These are phyloP conservation scores for Ciconia boyciana DNA, from an alignment of 2,113 vertebrate genomes.

Conservation along the genomic window DNA sequence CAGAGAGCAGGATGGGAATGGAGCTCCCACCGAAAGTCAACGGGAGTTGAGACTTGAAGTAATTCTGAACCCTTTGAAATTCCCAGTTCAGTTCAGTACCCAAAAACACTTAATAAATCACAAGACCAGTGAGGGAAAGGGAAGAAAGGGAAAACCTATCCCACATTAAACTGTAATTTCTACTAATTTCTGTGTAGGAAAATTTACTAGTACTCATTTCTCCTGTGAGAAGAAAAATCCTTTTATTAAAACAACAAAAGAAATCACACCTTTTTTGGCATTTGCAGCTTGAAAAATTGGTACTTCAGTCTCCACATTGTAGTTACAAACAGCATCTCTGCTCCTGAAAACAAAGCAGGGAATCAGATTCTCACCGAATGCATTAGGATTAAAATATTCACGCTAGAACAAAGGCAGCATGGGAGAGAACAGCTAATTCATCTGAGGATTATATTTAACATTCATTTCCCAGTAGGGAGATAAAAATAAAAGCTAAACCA, in stretches of 20 bases:
- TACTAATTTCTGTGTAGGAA: not conserved
- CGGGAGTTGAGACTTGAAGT: not conserved
- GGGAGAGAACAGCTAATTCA: not conserved
- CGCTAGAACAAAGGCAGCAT: not conserved
- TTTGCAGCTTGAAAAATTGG: not conserved
- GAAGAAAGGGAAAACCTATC: constrained; percentile 13
- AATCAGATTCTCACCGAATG: not conserved
- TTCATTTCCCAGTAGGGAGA: not conserved
- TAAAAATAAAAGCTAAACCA: not conserved
- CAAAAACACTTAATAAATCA: constrained; percentile 37
- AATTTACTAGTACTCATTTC: not conserved
- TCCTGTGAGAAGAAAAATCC: not conserved
- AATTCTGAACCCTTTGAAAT: constrained; percentile 32
- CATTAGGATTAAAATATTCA: not conserved
- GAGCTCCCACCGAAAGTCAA: not conserved
- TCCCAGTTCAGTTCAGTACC: not conserved
- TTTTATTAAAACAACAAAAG: not conserved
- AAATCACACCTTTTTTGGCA: not conserved
- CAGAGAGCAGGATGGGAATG: not conserved
- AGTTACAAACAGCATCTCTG: not conserved
- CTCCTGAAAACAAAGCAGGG: not conserved
- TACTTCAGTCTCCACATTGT: not conserved
- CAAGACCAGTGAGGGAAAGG: not conserved
- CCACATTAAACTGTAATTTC: not conserved
- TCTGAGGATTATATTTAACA: not conserved